These are phyloP conservation scores for Climacteris rufus DNA, from an alignment of 2,113 vertebrate species.

Conservation along the genomic window DNA sequence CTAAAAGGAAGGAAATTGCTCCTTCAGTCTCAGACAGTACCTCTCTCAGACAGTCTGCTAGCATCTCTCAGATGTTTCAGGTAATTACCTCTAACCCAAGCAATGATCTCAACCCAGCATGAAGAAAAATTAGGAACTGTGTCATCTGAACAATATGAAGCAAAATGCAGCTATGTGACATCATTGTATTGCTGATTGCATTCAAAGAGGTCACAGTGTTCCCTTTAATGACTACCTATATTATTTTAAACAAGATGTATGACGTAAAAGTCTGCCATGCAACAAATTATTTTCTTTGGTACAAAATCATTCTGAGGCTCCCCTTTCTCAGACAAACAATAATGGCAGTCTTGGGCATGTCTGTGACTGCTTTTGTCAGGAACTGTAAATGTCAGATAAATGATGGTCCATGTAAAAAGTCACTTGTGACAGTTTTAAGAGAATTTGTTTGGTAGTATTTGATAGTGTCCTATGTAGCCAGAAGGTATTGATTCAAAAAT, in stretches of 20 bases:
- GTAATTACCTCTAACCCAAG: background rate
- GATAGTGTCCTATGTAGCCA: background rate
- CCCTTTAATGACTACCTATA: background rate
- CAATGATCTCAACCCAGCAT: background rate
- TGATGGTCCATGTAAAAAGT: background rate
- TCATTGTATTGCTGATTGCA: background rate
- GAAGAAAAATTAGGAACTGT: background rate
- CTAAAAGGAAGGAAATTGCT: background rate
- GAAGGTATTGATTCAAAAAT: constrained; percentile 12
- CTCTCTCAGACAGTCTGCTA: background rate
- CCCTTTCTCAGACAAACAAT: background rate
- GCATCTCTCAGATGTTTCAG: background rate
- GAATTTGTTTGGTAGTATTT: background rate
- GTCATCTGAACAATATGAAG: background rate
- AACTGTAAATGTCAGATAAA: background rate
- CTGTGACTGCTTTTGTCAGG: background rate
- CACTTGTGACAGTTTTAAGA: background rate
- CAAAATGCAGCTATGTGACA: background rate
- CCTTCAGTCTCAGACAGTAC: background rate
- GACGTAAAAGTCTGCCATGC: background rate
- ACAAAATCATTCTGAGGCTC: background rate
- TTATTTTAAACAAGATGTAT: background rate
- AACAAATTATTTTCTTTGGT: background rate
- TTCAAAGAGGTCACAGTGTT: background rate
- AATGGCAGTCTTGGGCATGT: background rate